A percentile compares a stretch with the other conserved stretches of the same genome.
Conservation (phyloP, 2,113 vertebrate genomes). For the Ploceus nigricollis region DNA sequence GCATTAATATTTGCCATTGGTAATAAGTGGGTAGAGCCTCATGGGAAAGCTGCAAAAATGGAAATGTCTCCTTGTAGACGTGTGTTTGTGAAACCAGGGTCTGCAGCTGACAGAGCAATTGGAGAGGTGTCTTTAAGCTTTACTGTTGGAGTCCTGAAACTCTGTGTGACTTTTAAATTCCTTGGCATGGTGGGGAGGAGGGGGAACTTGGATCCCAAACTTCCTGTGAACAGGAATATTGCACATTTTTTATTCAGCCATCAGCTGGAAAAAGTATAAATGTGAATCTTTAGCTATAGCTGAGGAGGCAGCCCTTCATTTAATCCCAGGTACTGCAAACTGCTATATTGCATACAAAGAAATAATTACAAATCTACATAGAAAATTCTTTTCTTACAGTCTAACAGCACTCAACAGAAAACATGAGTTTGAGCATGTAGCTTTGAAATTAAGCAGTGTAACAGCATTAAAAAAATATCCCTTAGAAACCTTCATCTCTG, state of each 20-base stretch:
- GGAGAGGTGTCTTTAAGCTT: conserved; percentile 51
- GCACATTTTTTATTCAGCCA: neutral
- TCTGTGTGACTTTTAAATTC: neutral
- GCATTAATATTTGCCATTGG: conserved; percentile 69
- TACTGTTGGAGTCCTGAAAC: conserved; percentile 34
- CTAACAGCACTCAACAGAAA: conserved; percentile 47
- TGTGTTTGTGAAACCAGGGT: conserved; percentile 37
- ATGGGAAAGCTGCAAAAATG: conserved; percentile 65
- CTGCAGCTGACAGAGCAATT: conserved; percentile 66
- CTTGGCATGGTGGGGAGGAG: neutral
- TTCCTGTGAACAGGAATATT: neutral
- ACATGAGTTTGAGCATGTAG: conserved; percentile 55
- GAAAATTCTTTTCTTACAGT: conserved; percentile 65
- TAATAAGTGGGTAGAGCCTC: conserved; percentile 57
- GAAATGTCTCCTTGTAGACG: conserved; percentile 66
- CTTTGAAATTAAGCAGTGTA: conserved; percentile 72
- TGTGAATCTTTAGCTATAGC: neutral
- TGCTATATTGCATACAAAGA: conserved; percentile 66
- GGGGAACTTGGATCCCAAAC: neutral
- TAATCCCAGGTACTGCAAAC: neutral
- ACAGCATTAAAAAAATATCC: conserved; percentile 53
- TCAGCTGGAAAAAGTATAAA: neutral
- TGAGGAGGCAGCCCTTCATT: neutral
- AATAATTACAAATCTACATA: conserved; percentile 82
- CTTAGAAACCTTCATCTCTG: conserved; percentile 64